Conservation (phyloP, 2,797 vertebrate species). For the Ctenopoma kingsleyae region DNA sequence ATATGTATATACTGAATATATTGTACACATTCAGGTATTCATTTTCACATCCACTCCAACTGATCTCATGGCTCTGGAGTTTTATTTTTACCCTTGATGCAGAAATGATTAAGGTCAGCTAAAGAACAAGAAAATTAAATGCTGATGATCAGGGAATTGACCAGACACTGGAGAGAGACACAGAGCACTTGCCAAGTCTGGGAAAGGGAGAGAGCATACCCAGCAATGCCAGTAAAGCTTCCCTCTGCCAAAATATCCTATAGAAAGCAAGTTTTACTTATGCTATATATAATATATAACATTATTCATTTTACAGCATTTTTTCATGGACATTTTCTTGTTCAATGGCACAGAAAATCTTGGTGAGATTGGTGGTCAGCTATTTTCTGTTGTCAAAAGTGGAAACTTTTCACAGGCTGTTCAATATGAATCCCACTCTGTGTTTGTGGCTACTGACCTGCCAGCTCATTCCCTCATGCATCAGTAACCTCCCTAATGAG, state of each 20-base stretch:
- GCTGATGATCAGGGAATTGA: slow-evolving; percentile 59
- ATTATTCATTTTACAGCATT: background rate
- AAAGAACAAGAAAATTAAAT: slow-evolving; percentile 62
- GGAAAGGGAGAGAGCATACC: slow-evolving; percentile 41
- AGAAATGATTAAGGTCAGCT: slow-evolving; percentile 64
- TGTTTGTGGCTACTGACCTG: slow-evolving; percentile 66
- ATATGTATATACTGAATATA: background rate
- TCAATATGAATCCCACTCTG: slow-evolving; percentile 60
- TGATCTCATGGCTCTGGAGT: slow-evolving; percentile 44
- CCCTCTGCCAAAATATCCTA: background rate
- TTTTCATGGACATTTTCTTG: background rate
- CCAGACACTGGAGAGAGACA: slow-evolving; percentile 44
- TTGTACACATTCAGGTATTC: slow-evolving; percentile 33
- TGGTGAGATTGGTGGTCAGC: background rate
- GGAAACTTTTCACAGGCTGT: slow-evolving; percentile 57
- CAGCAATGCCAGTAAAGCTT: slow-evolving; percentile 15
- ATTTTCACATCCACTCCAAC: slow-evolving; percentile 42
- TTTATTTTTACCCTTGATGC: slow-evolving; percentile 52
- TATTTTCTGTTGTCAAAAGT: slow-evolving; percentile 24
- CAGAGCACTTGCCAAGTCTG: slow-evolving; percentile 46
- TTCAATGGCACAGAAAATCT: slow-evolving; percentile 2
- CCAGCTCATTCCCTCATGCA: slow-evolving; percentile 67
- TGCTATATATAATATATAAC: background rate
- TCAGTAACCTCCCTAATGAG: slow-evolving; percentile 78
- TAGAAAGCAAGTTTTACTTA: background rate